phyloP scores from a whole-genome alignment of 2,888 invertebrate species.

The Hofmannophila pseudospretella region DNA sequence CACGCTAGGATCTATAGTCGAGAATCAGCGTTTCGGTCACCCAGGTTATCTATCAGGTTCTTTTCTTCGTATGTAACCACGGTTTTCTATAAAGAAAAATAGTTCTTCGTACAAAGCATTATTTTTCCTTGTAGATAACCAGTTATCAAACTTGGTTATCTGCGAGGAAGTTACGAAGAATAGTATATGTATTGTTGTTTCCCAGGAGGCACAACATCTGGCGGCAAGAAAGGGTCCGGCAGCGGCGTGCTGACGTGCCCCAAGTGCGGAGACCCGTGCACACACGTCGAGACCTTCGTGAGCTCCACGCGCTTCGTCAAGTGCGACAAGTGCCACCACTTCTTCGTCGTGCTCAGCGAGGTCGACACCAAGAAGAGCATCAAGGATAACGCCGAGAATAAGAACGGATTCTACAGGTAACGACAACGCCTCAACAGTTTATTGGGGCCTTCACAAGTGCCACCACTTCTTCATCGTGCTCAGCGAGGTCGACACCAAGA shows the following conservation, averaged over 20 bases:
- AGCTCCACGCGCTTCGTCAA: conserved; percentile 98
- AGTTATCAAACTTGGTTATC: too few relatives aligned
- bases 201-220: conserved; percentile 45
- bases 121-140: too few relatives aligned
- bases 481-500: conserved; percentile 94
- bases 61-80: too few relatives aligned
- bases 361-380: conserved; percentile 92
- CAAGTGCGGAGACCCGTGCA: conserved; percentile 98
- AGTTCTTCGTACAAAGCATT: too few relatives aligned
- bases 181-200: too few relatives aligned
- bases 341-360: conserved; percentile 97
- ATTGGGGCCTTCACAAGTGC: too few relatives aligned
- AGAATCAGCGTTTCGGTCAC: too few relatives aligned
- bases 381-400: conserved; percentile 87
- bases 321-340: conserved; percentile 98
- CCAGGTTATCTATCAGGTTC: too few relatives aligned
- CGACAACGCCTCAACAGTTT: too few relatives aligned
- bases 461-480: conserved; percentile 98
- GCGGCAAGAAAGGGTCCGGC: conserved; percentile 80
- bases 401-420: conserved; percentile 81
- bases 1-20: too few relatives aligned
- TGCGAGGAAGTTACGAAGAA: too few relatives aligned
- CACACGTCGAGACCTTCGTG: conserved; percentile 97
- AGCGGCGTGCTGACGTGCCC: conserved; percentile 89
- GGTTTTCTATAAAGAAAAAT: too few relatives aligned